These are phyloP conservation scores for Drosophila anomalata DNA, from an alignment of 2,888 invertebrate genomes.

Conservation along the genomic window DNA sequence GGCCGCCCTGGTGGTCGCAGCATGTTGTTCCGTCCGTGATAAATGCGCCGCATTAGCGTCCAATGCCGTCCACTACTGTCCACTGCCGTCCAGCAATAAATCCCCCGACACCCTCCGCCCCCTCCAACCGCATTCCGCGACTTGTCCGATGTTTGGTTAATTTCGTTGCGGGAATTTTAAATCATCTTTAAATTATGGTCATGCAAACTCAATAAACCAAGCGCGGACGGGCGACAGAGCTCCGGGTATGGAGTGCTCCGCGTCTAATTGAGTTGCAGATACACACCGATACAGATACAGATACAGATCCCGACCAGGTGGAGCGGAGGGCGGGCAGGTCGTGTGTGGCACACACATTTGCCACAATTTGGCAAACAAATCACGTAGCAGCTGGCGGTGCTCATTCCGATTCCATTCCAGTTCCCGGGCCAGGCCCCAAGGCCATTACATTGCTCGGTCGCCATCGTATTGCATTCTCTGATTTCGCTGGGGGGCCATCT, in stretches of 20 bases:
- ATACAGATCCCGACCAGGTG: constrained; percentile 4
- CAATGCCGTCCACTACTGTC: constrained; percentile 25
- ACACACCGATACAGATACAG: constrained; percentile 39
- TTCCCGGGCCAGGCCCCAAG: constrained; percentile 6
- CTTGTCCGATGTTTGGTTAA: constrained; percentile 58
- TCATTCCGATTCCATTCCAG: constrained; percentile 13
- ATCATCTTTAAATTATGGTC: constrained; percentile 79
- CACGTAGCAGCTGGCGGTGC: constrained; percentile 60
- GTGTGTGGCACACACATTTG: constrained; percentile 50
- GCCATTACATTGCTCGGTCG: constrained; percentile 23
- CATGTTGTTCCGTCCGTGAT: constrained; percentile 63
- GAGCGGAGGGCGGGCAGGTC: background rate
- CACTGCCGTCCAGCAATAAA: constrained; percentile 56
- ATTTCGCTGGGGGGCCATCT: constrained; percentile 20
- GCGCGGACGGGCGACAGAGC: constrained; percentile 29
- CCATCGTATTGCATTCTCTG: constrained; percentile 16
- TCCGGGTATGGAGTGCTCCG: constrained; percentile 7
- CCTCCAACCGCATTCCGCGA: constrained; percentile 11
- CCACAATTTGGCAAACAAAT: constrained; percentile 76
- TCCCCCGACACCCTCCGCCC: constrained; percentile 16
- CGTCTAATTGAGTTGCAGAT: constrained; percentile 57
- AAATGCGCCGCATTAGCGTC: constrained; percentile 71
- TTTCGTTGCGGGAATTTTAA: constrained; percentile 76
- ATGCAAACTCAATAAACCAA: constrained; percentile 75
- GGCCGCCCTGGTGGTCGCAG: constrained; percentile 10